Evolutionary conservation across 2,888 invertebrate species (phyloP).

Genomic region (Drosophila nigritarsus): DNA sequence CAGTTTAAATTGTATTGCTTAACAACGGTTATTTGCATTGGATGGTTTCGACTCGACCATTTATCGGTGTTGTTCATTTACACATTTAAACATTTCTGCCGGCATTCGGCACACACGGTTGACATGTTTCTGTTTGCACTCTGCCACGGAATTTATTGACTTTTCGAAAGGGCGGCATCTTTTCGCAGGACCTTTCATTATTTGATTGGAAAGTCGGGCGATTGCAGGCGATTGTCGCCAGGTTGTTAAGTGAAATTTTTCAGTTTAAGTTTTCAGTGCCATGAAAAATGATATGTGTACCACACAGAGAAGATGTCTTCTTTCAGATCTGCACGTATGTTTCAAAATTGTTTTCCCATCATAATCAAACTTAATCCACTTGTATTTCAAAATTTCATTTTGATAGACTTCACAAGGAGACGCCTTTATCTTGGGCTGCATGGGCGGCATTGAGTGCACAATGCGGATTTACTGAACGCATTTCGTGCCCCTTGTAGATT

Average conservation of each 20-base stretch:
- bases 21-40: conserved; percentile 48
- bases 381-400: neutral
- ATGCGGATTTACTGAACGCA: conserved; percentile 22
- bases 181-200: conserved; percentile 35
- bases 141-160: conserved; percentile 46
- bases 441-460: neutral
- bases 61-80: conserved; percentile 23
- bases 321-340: neutral
- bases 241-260: neutral
- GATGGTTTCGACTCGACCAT: conserved; percentile 10
- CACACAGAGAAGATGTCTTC: neutral
- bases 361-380: neutral
- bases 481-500: conserved; percentile 27
- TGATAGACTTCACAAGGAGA: neutral
- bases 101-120: conserved; percentile 32
- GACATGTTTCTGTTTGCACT: conserved; percentile 8
- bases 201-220: conserved; percentile 21
- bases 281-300: neutral
- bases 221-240: neutral
- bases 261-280: neutral
- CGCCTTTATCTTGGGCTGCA: neutral
- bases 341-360: neutral
- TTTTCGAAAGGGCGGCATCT: conserved; percentile 35
- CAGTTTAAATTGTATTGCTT: conserved; percentile 26
- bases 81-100: conserved; percentile 31